These are phyloP conservation scores for Phymastichus coffea DNA, from an alignment of 1,140 invertebrate species.

Conservation along the genomic window DNA sequence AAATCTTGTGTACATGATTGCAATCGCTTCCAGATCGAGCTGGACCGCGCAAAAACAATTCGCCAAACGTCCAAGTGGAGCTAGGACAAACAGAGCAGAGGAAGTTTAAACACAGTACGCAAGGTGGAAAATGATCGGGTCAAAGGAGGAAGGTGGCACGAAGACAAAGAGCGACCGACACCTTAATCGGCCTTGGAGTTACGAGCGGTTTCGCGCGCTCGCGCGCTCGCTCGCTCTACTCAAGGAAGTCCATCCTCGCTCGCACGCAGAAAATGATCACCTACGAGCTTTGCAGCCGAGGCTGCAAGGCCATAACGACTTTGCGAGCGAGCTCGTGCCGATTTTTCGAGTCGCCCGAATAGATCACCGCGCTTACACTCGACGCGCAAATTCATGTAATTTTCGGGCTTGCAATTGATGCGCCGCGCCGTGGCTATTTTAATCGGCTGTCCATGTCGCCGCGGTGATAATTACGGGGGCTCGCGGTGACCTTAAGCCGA, in stretches of 20 bases:
- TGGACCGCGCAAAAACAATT: no score
- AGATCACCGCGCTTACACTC: slow-evolving; percentile 22
- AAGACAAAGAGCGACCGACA: slow-evolving; percentile 23
- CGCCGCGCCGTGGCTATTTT: slow-evolving; percentile 52
- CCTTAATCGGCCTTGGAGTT: slow-evolving; percentile 35
- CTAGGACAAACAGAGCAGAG: slow-evolving; percentile 7
- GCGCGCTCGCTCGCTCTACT: not conserved
- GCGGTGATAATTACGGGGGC: slow-evolving; percentile 54
- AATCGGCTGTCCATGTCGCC: slow-evolving; percentile 57
- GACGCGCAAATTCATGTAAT: slow-evolving; percentile 56
- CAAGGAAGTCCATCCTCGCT: no score
- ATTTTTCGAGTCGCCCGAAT: slow-evolving; percentile 39
- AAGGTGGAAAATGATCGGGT: no score
- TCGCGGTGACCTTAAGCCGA: slow-evolving; percentile 47
- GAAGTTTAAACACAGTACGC: slow-evolving; percentile 1
- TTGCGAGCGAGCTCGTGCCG: slow-evolving; percentile 15
- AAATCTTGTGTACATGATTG: no score
- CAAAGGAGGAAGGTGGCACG: slow-evolving; percentile 15
- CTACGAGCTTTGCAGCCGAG: slow-evolving; percentile 20
- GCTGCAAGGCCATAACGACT: no score
- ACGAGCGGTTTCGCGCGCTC: slow-evolving; percentile 33
- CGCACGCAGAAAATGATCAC: slow-evolving; percentile 45
- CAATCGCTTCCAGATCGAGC: no score
- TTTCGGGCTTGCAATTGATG: slow-evolving; percentile 55
- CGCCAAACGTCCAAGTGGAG: no score